Conservation (phyloP, 2,113 vertebrate genomes). For the human (Homo sapiens) region GRCh38 chr17:72453501-72454000, state of each 20-base stretch:
- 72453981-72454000: too few relatives aligned
- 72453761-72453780: fast-evolving
- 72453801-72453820: not conserved
- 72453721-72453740: not conserved
- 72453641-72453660: not conserved
- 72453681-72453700: too few relatives aligned
- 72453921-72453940: too few relatives aligned
- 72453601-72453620: not conserved
- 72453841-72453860: too few relatives aligned
- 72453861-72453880: too few relatives aligned
- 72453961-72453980: too few relatives aligned
- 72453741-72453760: not conserved
- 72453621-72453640: fast-evolving
- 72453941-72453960: too few relatives aligned
- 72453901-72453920: too few relatives aligned
- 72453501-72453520: not conserved
- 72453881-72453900: too few relatives aligned
- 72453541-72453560: constrained; percentile 42
- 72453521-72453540: not conserved
- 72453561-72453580: not conserved
- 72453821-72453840: too few relatives aligned
- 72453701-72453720: not conserved
- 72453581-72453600: not conserved
- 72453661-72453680: fast-evolving
- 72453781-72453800: not conserved